These are phyloP conservation scores for Cotesia glomerata DNA, from an alignment of 1,140 invertebrate genomes.

Conservation along the genomic window DNA sequence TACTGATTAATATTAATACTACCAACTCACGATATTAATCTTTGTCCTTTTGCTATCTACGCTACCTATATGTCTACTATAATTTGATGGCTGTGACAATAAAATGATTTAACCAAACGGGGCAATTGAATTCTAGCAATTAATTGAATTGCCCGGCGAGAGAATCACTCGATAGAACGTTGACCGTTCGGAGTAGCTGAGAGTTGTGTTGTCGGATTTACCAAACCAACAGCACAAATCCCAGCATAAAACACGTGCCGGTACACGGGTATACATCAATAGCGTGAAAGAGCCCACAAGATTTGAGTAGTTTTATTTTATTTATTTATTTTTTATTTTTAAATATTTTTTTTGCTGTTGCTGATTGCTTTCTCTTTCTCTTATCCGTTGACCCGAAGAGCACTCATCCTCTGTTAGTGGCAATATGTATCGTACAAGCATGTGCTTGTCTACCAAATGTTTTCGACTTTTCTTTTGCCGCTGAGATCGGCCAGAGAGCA, in stretches of 20 bases:
- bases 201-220: not conserved
- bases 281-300: not conserved
- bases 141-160: not conserved
- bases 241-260: slow-evolving; percentile 13
- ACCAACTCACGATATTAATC: too few relatives aligned
- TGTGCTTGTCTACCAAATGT: slow-evolving; percentile 49
- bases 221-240: slow-evolving; percentile 11
- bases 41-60: too few relatives aligned
- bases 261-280: slow-evolving; percentile 18
- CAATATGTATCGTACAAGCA: slow-evolving; percentile 49
- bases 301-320: slow-evolving; percentile 12
- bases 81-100: not conserved
- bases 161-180: not conserved
- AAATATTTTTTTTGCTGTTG: not conserved
- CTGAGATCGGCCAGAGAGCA: slow-evolving; percentile 39
- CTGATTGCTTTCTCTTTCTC: not conserved
- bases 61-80: not conserved
- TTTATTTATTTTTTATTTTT: not conserved
- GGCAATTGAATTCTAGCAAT: slow-evolving; percentile 3
- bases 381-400: not conserved
- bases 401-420: slow-evolving; percentile 34
- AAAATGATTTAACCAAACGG: not conserved
- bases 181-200: not conserved
- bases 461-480: slow-evolving; percentile 44
- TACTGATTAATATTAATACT: too few relatives aligned